Conservation (phyloP, 2,797 vertebrate species). For the Meda fulgida region DNA sequence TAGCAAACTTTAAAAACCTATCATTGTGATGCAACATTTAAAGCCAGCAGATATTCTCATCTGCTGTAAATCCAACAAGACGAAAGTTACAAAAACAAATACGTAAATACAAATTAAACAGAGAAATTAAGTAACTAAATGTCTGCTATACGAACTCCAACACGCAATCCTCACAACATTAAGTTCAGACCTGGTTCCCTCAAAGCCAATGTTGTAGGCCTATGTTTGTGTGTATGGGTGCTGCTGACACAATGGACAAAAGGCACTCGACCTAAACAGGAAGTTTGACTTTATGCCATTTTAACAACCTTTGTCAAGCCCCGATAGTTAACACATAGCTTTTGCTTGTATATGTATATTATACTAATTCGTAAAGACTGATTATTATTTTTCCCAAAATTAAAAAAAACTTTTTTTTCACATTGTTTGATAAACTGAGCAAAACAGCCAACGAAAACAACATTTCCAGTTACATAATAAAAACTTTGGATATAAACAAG, state of each 20-base stretch:
- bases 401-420: neutral
- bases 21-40: neutral
- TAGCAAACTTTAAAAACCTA: neutral
- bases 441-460: conserved; percentile 49
- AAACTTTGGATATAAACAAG: conserved; percentile 56
- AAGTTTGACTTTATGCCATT: conserved; percentile 42
- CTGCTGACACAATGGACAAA: conserved; percentile 47
- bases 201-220: neutral
- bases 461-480: conserved; percentile 57
- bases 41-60: neutral
- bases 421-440: neutral
- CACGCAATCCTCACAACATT: neutral
- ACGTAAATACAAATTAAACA: neutral
- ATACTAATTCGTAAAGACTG: neutral
- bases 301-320: conserved; percentile 11
- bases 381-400: neutral
- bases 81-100: neutral
- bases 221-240: neutral
- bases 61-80: neutral
- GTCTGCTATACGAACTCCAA: neutral
- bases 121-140: neutral
- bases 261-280: conserved; percentile 48
- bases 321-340: neutral
- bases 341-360: neutral
- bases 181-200: neutral